A percentile compares a stretch with the other conserved stretches of the same genome.
Evolutionary conservation across 2,888 invertebrate genomes (phyloP).

Genomic region (Drosophila paucipuncta): DNA sequence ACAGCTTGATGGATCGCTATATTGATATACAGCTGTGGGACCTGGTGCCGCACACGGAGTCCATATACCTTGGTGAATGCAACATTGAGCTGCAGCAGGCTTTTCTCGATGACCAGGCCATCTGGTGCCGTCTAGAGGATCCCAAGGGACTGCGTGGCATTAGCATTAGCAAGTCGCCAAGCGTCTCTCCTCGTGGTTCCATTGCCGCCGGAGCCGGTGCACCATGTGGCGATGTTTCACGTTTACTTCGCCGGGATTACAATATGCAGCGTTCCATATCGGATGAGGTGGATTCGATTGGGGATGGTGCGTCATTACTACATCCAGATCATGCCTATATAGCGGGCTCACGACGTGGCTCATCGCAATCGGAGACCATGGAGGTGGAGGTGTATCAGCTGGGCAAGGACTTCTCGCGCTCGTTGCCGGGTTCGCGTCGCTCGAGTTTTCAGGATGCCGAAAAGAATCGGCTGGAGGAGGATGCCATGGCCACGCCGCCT

Average conservation of each 20-base stretch:
- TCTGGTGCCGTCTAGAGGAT: constrained; percentile 96
- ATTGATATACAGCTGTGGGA: constrained; percentile 96
- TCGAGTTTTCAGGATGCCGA: constrained; percentile 92
- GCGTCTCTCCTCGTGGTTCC: constrained; percentile 92
- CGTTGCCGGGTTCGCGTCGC: constrained; percentile 93
- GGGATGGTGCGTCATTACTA: constrained; percentile 90
- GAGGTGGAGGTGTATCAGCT: constrained; percentile 94
- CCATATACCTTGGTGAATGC: constrained; percentile 92
- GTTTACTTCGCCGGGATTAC: constrained; percentile 90
- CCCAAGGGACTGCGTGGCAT: constrained; percentile 88
- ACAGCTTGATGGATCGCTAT: constrained; percentile 91
- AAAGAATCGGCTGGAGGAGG: constrained; percentile 87
- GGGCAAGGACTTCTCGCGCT: constrained; percentile 93
- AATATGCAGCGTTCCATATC: constrained; percentile 91
- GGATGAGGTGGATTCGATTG: constrained; percentile 91
- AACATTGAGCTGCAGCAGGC: constrained; percentile 89
- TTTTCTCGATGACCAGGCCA: constrained; percentile 94
- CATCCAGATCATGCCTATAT: constrained; percentile 95
- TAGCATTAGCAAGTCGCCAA: constrained; percentile 89
- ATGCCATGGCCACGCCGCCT: constrained; percentile 85
- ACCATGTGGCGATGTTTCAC: constrained; percentile 87
- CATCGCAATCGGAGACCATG: constrained; percentile 95
- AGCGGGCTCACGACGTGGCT: constrained; percentile 92
- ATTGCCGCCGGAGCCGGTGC: constrained; percentile 87
- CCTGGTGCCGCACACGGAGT: constrained; percentile 92